A percentile compares a stretch with the other conserved stretches of the same genome.
Conservation (phyloP, 2,113 vertebrate genomes). For the Dunckerocampus dactyliophorus region DNA sequence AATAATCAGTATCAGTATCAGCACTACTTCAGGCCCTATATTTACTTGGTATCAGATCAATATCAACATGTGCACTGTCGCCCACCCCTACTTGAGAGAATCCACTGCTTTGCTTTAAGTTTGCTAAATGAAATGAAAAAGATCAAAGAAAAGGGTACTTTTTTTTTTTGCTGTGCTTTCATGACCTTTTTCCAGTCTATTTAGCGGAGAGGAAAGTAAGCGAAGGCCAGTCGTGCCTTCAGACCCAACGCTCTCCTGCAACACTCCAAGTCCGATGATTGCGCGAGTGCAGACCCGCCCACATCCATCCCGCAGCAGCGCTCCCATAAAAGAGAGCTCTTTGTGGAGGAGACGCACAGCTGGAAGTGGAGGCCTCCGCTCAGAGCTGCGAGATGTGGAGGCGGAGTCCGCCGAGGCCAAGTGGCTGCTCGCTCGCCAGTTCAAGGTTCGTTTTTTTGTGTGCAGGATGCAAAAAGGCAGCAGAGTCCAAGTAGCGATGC, state of each 20-base stretch:
- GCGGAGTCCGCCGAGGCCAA: conserved; percentile 3
- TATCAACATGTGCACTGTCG: too few species aligned
- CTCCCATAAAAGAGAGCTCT: conserved; percentile 5
- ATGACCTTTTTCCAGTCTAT: too few species aligned
- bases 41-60: too few species aligned
- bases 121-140: too few species aligned
- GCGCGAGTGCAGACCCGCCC: conserved; percentile 23
- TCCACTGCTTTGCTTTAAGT: too few species aligned
- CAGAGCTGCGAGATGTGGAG: conserved; percentile 1
- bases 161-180: too few species aligned
- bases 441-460: conserved; percentile 28
- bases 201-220: conserved; percentile 3
- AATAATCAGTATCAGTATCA: too few species aligned
- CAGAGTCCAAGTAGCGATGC: background rate
- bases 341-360: conserved; percentile 17
- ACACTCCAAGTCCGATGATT: conserved; percentile 40
- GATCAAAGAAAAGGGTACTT: too few species aligned
- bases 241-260: conserved; percentile 12
- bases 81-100: too few species aligned
- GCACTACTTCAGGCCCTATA: too few species aligned
- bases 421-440: conserved; percentile 16
- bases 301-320: conserved; percentile 22
- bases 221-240: conserved; percentile 25
- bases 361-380: conserved; percentile 18
- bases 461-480: conserved; percentile 27